Conservation (phyloP, 2,797 vertebrate genomes). For the Coracias cyanogaster region DNA sequence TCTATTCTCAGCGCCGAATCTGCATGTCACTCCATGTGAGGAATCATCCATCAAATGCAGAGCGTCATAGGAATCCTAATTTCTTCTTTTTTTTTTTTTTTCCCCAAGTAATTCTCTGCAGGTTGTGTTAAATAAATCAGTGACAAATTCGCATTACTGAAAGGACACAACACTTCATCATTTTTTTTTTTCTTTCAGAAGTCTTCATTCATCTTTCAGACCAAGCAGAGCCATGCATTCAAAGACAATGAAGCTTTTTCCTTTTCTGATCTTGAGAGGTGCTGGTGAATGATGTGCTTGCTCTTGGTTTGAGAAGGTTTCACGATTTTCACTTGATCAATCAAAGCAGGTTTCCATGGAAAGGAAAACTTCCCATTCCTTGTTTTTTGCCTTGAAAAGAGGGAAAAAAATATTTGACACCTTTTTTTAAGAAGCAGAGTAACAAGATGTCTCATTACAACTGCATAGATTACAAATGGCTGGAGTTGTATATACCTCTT, state of each 20-base stretch:
- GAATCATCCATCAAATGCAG: neutral
- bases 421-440: neutral
- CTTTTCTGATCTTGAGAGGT: neutral
- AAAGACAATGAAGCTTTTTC: neutral
- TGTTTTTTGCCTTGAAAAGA: neutral
- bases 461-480: neutral
- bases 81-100: neutral
- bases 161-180: neutral
- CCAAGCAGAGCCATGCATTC: neutral
- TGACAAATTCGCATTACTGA: neutral
- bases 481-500: neutral
- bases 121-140: neutral
- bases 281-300: neutral
- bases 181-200: neutral
- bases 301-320: neutral
- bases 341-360: neutral
- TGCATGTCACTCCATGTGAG: fast-evolving
- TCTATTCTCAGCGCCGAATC: neutral
- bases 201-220: neutral
- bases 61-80: neutral
- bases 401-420: neutral
- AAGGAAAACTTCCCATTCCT: neutral
- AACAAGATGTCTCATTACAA: neutral
- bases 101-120: neutral
- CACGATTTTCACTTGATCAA: neutral